Evolutionary conservation across 2,113 vertebrate genomes (phyloP).

Genomic region (Chitala chitala): DNA sequence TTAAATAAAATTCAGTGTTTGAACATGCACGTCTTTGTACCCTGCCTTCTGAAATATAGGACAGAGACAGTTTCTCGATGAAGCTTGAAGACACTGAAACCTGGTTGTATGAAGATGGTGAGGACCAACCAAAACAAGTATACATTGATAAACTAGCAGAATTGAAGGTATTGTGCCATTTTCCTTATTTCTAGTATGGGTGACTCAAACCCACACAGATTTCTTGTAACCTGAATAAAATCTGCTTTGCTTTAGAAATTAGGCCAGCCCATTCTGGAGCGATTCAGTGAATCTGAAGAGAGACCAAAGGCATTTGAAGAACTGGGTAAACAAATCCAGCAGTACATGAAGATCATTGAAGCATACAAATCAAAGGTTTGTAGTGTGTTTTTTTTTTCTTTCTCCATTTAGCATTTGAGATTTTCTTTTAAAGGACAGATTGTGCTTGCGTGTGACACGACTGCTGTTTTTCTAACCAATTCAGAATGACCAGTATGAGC

Average conservation of each 20-base stretch:
- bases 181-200: background rate
- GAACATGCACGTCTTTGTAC: background rate
- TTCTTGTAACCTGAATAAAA: background rate
- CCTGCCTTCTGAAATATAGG: conserved; percentile 63
- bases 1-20: background rate
- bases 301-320: conserved; percentile 94
- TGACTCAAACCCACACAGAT: background rate
- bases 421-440: background rate
- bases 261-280: conserved; percentile 84
- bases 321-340: conserved; percentile 88
- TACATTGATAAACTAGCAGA: conserved; percentile 91
- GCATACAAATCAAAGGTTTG: conserved; percentile 89
- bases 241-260: conserved; percentile 59
- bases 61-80: conserved; percentile 77
- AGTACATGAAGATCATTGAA: conserved; percentile 89
- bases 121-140: conserved; percentile 93
- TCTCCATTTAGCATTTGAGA: background rate
- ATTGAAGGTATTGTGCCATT: conserved; percentile 70
- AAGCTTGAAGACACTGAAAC: conserved; percentile 91
- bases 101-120: conserved; percentile 95
- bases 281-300: conserved; percentile 84
- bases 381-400: background rate
- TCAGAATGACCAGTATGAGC: conserved; percentile 88
- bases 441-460: background rate
- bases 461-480: background rate